These are phyloP conservation scores for Beris morrisii DNA, from an alignment of 2,888 invertebrate species.

Conservation along the genomic window DNA sequence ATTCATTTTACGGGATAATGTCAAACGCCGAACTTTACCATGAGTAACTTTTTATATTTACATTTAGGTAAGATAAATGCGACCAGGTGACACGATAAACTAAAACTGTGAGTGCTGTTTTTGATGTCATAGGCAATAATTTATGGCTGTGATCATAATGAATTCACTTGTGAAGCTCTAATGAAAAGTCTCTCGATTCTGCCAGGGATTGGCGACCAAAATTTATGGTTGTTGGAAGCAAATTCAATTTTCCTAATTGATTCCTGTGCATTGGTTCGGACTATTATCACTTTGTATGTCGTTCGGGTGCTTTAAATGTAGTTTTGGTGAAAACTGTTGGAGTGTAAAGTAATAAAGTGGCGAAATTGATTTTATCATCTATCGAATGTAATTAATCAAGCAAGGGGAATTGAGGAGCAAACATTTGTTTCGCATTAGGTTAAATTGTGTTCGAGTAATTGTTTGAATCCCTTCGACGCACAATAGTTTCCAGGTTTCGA, in stretches of 20 bases:
- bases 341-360: too few relatives aligned
- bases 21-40: conserved; percentile 16
- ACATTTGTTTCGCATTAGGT: too few relatives aligned
- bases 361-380: too few relatives aligned
- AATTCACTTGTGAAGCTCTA: conserved; percentile 15
- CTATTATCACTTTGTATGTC: too few relatives aligned
- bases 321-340: too few relatives aligned
- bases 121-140: conserved; percentile 15
- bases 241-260: conserved; percentile 27
- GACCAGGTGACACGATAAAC: conserved; percentile 15
- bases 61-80: conserved; percentile 15
- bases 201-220: background rate
- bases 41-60: conserved; percentile 19
- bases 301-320: too few relatives aligned
- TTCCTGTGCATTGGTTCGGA: conserved; percentile 8
- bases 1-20: conserved; percentile 11
- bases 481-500: too few relatives aligned
- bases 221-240: conserved; percentile 16
- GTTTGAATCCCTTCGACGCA: too few relatives aligned
- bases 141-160: conserved; percentile 22
- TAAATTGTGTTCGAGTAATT: too few relatives aligned
- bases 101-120: conserved; percentile 9
- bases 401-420: too few relatives aligned
- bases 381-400: too few relatives aligned
- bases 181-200: conserved; percentile 9